Conservation (phyloP, 2,888 invertebrate species). For the Eristalis intricaria region DNA sequence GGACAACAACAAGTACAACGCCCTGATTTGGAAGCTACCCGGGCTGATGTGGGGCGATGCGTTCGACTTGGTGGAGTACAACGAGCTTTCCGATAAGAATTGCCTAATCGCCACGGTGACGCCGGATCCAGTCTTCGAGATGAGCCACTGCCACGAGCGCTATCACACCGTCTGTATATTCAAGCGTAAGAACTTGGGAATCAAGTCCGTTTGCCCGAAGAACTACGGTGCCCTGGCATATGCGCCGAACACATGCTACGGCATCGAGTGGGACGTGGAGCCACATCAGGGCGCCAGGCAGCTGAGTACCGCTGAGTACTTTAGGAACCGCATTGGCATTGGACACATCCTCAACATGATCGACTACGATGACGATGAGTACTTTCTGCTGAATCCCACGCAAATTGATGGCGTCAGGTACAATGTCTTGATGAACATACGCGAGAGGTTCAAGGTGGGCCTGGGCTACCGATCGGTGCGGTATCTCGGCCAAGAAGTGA, state of each 20-base stretch:
- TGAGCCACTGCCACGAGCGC: constrained; percentile 73
- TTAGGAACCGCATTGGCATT: constrained; percentile 73
- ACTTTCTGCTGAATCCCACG: constrained; percentile 71
- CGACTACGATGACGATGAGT: constrained; percentile 57
- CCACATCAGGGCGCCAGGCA: constrained; percentile 65
- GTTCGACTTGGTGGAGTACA: constrained; percentile 72
- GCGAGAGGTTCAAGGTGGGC: constrained; percentile 68
- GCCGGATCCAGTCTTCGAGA: constrained; percentile 49
- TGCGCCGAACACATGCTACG: constrained; percentile 76
- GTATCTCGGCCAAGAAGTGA: constrained; percentile 71
- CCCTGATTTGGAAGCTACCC: constrained; percentile 82
- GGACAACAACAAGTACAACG: constrained; percentile 79
- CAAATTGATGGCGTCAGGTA: constrained; percentile 59
- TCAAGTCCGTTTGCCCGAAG: constrained; percentile 74
- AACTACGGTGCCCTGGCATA: constrained; percentile 75
- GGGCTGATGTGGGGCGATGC: constrained; percentile 79
- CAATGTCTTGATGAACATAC: constrained; percentile 73
- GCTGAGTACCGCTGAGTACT: constrained; percentile 73
- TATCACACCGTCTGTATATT: constrained; percentile 76
- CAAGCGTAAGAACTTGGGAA: constrained; percentile 69
- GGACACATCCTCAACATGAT: constrained; percentile 68
- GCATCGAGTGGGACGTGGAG: constrained; percentile 74
- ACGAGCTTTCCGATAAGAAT: constrained; percentile 73
- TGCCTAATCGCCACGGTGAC: constrained; percentile 74
- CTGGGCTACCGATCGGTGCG: constrained; percentile 36